Evolutionary conservation across 2,113 vertebrate species (phyloP).

Genomic region (Cranoglanis bouderius): DNA sequence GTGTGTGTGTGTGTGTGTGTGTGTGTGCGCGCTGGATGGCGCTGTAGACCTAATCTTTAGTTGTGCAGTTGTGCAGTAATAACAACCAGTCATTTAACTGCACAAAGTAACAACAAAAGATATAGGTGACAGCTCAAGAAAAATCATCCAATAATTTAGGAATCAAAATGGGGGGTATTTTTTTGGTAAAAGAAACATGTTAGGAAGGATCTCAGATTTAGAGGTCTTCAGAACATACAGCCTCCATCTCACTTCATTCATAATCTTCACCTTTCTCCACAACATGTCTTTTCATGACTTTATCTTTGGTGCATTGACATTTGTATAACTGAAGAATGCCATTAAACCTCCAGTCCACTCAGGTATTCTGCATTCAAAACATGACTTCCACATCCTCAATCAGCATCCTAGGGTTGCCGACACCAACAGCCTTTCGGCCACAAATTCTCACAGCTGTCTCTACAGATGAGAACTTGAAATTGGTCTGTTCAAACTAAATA

Average conservation of each 20-base stretch:
- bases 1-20: not conserved
- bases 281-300: not conserved
- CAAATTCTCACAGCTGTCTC: not conserved
- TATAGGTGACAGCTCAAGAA: not conserved
- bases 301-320: not conserved
- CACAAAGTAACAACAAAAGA: not conserved
- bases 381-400: not conserved
- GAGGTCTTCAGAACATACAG: not conserved
- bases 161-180: not conserved
- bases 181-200: not conserved
- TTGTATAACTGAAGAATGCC: too few species aligned
- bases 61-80: not conserved
- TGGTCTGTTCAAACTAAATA: too few species aligned
- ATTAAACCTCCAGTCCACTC: too few species aligned
- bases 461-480: not conserved
- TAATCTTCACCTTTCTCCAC: not conserved
- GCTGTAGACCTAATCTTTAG: not conserved
- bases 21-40: not conserved
- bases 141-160: not conserved
- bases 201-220: not conserved
- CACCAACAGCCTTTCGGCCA: too few species aligned
- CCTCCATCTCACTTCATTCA: not conserved
- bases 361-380: too few species aligned
- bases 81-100: not conserved
- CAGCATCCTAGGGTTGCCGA: too few species aligned